These are phyloP conservation scores for Rhyacichthys aspro DNA, from an alignment of 2,797 vertebrate genomes.

Conservation along the genomic window DNA sequence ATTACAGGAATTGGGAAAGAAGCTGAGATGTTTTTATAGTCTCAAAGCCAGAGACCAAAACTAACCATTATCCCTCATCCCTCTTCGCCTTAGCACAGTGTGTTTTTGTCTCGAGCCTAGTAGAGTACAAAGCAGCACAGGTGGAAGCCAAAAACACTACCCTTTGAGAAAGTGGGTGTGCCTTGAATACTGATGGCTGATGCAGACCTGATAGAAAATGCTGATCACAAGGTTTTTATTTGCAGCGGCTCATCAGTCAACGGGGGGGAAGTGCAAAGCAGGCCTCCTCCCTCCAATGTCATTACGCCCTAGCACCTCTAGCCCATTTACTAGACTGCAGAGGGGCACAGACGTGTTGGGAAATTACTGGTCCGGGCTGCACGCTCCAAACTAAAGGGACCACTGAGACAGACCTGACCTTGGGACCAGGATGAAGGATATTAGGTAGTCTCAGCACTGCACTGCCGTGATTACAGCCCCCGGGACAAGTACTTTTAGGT, in stretches of 20 bases:
- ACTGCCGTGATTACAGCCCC: not conserved
- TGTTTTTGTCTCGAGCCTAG: not conserved
- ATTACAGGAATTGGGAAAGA: constrained; percentile 20
- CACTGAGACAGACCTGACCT: not conserved
- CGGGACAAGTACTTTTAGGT: constrained; percentile 6
- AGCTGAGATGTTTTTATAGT: constrained; percentile 2
- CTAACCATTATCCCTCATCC: not conserved
- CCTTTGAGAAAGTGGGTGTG: constrained; percentile 6
- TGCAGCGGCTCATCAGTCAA: constrained; percentile 9
- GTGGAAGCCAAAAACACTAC: constrained; percentile 1
- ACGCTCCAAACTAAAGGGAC: no score
- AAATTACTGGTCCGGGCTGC: constrained; percentile 35
- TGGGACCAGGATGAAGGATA: not conserved
- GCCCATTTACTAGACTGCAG: constrained; percentile 38
- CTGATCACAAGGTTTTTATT: constrained; percentile 16
- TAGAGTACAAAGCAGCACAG: not conserved
- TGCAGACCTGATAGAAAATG: constrained; percentile 10
- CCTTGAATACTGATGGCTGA: constrained; percentile 11
- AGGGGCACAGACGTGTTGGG: constrained; percentile 12
- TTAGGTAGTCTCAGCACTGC: not conserved
- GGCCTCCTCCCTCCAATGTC: constrained; percentile 21
- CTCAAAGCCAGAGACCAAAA: constrained; percentile 8
- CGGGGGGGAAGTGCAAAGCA: constrained; percentile 8
- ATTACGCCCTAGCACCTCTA: constrained; percentile 19
- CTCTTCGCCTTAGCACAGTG: not conserved